Percentiles rank a stretch among this genome's conserved stretches.
Conservation (phyloP, 2,797 vertebrate species). For the Melanogrammus aeglefinus region DNA sequence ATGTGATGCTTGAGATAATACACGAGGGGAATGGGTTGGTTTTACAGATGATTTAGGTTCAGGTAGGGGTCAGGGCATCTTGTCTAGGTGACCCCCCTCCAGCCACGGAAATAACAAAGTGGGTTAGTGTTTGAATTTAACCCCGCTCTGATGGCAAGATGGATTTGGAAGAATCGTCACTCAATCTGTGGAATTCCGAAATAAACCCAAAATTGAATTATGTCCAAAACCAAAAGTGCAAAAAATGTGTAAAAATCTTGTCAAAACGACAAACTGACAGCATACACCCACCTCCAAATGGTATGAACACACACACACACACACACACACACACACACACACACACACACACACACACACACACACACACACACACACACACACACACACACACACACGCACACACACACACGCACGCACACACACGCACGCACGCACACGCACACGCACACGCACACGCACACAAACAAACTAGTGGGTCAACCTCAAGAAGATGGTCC, state of each 20-base stretch:
- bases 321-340: neutral
- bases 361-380: neutral
- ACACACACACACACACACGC: conserved; percentile 1
- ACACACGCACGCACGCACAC: neutral
- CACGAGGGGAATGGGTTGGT: neutral
- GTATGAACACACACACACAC: neutral
- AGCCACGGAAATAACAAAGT: too few relatives aligned
- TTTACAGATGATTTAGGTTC: neutral
- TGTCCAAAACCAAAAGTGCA: too few relatives aligned
- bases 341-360: neutral
- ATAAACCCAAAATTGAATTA: too few relatives aligned
- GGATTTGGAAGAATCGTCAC: too few relatives aligned
- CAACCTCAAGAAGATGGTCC: too few relatives aligned
- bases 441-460: neutral
- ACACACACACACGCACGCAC: neutral
- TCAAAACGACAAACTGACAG: neutral
- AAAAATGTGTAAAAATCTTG: too few relatives aligned
- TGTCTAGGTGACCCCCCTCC: too few relatives aligned
- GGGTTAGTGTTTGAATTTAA: too few relatives aligned
- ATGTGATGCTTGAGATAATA: too few relatives aligned
- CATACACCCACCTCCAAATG: neutral
- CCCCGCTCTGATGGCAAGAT: too few relatives aligned
- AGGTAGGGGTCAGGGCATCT: too few relatives aligned
- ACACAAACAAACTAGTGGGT: neutral
- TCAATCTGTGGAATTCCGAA: too few relatives aligned